Evolutionary conservation across 2,888 invertebrate species (phyloP), one percentile per base, ranked within the genome.

Genomic region (Synergus gifuensis): DNA sequence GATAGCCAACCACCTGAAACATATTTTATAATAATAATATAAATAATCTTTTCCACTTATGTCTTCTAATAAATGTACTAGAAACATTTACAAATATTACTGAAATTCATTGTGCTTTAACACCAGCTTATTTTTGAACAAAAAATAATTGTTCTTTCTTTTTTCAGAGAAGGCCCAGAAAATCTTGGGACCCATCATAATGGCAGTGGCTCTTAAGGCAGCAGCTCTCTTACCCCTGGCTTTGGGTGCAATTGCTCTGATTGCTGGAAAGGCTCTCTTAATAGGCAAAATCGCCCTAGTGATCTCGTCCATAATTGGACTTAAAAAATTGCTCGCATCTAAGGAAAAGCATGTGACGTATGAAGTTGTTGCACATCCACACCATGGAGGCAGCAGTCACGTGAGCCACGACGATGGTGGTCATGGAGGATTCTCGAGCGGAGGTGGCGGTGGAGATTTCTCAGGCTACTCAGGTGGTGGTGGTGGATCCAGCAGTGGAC

Each of bases 301-400:
- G 67, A 93, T 97, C 73, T 96, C 97, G 0, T 96, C 96, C 77
- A 96, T 97, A 81, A 97, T 97, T 88, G 97, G 97, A 4, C 92
- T 97, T 91, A 97, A 97, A 94, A 97, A 97, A 91, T 93, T 97
- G 76, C 92, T 97, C 85, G 95, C 96, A 77, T 92, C 92, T 2
- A 95, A 96, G 89, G 96, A 96, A 92, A 97, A 97, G 90, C 97
- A 97, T 89, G 97, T 97, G 84, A 97, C 97, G 5, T 97, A 97
- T 90, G 97, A 97, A 91, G 97, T 97, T 54, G 96, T 97, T 0
- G 95, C 96, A 0, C 97, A 97, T 91, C 97, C 97, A 78, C 97
- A 97, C 88, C 96, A 97, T 91, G 94, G 95, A 82, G 93, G 95
- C 84, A 94, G 95, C 88, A 95, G 95, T 90, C 94, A 95, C 82